phyloP scores from a whole-genome alignment of 2,888 invertebrate genomes.

The Meteorus cinctellus region DNA sequence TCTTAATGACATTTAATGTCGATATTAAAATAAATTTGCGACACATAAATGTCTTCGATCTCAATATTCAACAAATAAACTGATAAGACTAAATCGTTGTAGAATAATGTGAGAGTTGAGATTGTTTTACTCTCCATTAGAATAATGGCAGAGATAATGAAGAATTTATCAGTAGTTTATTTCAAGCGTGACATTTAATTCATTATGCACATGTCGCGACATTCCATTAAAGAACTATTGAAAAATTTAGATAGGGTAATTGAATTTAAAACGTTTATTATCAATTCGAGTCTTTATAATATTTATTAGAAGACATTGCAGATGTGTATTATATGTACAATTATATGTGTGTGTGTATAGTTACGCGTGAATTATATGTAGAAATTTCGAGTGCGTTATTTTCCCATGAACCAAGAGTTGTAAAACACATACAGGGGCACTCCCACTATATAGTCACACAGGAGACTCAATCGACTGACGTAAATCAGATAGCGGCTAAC shows the following conservation, averaged over 20 bases:
- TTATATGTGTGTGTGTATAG: conserved; percentile 2
- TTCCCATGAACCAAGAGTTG: conserved; percentile 37
- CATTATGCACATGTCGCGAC: neutral
- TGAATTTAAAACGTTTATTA: neutral
- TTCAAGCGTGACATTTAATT: neutral
- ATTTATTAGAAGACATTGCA: neutral
- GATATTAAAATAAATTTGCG: too few relatives aligned
- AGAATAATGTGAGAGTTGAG: too few relatives aligned
- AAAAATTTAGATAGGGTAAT: neutral
- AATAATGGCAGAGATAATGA: too few relatives aligned
- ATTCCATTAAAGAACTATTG: neutral
- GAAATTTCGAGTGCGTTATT: conserved; percentile 31
- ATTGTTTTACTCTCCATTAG: too few relatives aligned
- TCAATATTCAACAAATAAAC: neutral
- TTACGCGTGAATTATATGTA: conserved; percentile 1
- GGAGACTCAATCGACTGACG: conserved; percentile 33
- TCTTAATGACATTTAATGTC: too few relatives aligned
- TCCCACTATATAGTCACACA: conserved; percentile 37
- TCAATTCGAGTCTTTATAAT: neutral
- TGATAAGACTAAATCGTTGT: neutral
- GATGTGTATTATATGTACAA: neutral
- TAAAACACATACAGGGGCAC: conserved; percentile 55
- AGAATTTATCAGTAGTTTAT: too few relatives aligned
- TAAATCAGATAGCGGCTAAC: conserved; percentile 67
- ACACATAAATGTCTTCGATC: neutral